Conservation (phyloP, 2,888 invertebrate species). For the Listrodromus nycthemerus region DNA sequence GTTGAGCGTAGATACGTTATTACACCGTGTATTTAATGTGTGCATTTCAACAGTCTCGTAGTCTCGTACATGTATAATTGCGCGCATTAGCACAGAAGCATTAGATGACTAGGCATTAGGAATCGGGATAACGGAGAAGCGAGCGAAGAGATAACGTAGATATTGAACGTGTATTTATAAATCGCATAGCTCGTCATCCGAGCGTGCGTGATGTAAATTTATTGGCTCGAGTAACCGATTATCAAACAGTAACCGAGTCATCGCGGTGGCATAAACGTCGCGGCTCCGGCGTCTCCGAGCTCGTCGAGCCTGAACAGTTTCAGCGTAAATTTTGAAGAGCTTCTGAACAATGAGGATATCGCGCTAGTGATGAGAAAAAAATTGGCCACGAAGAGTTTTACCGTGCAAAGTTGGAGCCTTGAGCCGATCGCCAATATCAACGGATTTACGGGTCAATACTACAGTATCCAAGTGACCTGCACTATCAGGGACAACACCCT, state of each 20-base stretch:
- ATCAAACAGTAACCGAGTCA: background rate
- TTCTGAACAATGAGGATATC: constrained; percentile 69
- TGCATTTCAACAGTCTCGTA: too few species aligned
- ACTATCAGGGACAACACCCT: constrained; percentile 17
- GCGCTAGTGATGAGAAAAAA: constrained; percentile 68
- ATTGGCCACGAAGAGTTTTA: constrained; percentile 63
- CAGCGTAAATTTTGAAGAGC: background rate
- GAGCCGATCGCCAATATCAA: constrained; percentile 58
- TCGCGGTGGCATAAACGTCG: background rate
- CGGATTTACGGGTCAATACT: constrained; percentile 74
- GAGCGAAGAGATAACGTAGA: background rate
- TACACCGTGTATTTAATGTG: too few species aligned
- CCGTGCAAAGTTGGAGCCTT: constrained; percentile 70
- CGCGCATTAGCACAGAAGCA: background rate
- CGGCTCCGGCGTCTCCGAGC: background rate
- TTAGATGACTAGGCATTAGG: background rate
- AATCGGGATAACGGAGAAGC: background rate
- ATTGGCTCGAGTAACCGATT: background rate
- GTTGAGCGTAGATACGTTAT: too few species aligned
- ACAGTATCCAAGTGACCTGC: constrained; percentile 66
- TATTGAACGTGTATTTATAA: background rate
- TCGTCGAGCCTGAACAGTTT: background rate
- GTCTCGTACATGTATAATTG: too few species aligned
- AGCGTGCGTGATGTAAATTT: background rate
- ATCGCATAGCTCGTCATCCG: background rate